Evolutionary conservation across 2,797 vertebrate genomes (phyloP).

Genomic region (Eurystomus glaucurus): DNA sequence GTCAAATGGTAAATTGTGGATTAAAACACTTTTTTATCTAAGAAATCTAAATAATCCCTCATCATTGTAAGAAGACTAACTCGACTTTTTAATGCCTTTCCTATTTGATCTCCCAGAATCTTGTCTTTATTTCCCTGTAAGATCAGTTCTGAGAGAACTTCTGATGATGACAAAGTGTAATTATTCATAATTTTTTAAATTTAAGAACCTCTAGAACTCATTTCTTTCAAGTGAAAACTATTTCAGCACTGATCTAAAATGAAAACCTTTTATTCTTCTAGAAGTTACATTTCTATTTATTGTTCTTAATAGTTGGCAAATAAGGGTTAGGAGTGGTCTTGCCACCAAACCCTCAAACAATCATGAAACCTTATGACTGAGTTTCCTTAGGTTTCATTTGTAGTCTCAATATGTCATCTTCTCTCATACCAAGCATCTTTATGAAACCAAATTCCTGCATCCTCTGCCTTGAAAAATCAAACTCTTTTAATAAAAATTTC

Average conservation of each 20-base stretch:
- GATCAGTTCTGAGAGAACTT: not conserved
- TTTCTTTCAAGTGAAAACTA: not conserved
- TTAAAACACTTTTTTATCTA: not conserved
- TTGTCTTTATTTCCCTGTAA: not conserved
- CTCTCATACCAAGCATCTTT: not conserved
- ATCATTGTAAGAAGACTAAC: not conserved
- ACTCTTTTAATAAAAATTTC: not conserved
- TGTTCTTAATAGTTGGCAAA: not conserved
- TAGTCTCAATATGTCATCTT: not conserved
- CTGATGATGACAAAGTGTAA: not conserved
- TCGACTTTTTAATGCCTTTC: not conserved
- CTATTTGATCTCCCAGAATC: not conserved
- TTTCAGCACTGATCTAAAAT: not conserved
- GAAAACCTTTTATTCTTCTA: not conserved
- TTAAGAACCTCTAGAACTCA: not conserved
- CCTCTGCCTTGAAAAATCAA: not conserved
- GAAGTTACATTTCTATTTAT: not conserved
- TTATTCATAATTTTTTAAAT: not conserved
- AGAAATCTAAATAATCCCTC: not conserved
- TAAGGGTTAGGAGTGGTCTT: rapidly evolving
- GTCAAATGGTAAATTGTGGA: not conserved
- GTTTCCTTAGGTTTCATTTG: not conserved
- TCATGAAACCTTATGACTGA: not conserved
- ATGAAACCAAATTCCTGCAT: not conserved
- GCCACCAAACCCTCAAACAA: not conserved